Base-by-base conservation (phyloP, 2,113 vertebrate species). In the Chaenocephalus aceratus region DNA sequence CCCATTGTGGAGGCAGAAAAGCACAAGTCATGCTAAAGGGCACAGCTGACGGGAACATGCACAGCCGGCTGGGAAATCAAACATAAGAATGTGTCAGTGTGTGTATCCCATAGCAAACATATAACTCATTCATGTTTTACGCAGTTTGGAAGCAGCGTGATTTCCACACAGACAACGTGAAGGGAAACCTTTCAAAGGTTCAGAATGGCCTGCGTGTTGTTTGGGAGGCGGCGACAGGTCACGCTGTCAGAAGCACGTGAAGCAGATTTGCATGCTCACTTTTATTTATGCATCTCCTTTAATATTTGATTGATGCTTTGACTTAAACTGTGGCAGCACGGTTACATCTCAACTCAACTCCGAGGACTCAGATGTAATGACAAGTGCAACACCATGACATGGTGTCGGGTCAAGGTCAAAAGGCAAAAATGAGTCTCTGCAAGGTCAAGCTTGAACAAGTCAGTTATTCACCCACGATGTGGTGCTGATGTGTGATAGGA, bases 1-100 rank as follows among this genome's bases (percentile, higher is more conserved):
- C 68, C 84, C 79, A 88, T 85, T 89, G 84, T 87, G 58, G 56
- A 79, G 57, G 66, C 67, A 73, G 82, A 76, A 86, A 72, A 87
- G 85, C 84, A 91, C 91, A 89, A 86, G 86, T 74, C 76, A 59
- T 78, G 84, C 86, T 89, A 83, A 85, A 70, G 80, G 86, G 80
- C 79, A 87, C 62, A 72, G 66, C 66, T 78, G 79, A 88, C 72
- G 75, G 46, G 46, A 78, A 75, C 66, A 66, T 83, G 77, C 53
- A 72, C 51, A 18, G 23, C 62, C 0, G 54, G 66, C 58, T 12
- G 56, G 62, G 46, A 70, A 81, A 63, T 71, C 46, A 36, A 54
- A 45, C 63, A 61, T 12, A 58, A 60, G 41, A 80, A 59, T 74
- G 46, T 67, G 15, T 64, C 14, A 60, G 62, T 59, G 18, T 69